Evolutionary conservation across 2,888 invertebrate genomes (phyloP).

Genomic region (Peribatodes rhomboidaria): DNA sequence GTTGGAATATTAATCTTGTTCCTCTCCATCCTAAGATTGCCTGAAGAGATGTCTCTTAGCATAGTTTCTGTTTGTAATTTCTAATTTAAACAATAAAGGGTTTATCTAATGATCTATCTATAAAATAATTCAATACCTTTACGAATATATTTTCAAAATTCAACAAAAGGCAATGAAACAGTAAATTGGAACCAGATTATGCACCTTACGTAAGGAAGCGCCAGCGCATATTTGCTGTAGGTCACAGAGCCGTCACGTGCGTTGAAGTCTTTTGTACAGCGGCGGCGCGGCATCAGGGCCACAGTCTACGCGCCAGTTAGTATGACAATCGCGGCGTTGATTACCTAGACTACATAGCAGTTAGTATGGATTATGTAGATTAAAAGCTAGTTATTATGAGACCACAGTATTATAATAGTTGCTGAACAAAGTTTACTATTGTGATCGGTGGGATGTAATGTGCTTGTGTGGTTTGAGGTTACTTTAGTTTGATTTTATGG

Average conservation of each 20-base stretch:
- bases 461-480: not conserved
- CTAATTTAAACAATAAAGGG: too few relatives aligned
- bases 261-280: conserved; percentile 40
- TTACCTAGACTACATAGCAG: not conserved
- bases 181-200: not conserved
- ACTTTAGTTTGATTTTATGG: not conserved
- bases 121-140: too few relatives aligned
- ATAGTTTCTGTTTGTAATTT: too few relatives aligned
- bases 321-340: not conserved
- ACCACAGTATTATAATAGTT: too few relatives aligned
- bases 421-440: not conserved
- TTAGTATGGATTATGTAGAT: not conserved
- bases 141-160: not conserved
- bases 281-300: not conserved
- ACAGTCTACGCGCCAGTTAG: conserved; percentile 2
- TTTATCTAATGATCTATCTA: too few relatives aligned
- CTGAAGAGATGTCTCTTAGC: too few relatives aligned
- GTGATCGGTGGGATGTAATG: not conserved
- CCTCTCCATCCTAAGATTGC: too few relatives aligned
- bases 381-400: too few relatives aligned
- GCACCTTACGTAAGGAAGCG: conserved; percentile 14
- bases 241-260: conserved; percentile 22
- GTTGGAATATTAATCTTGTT: too few relatives aligned
- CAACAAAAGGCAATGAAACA: not conserved
- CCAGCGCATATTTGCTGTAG: conserved; percentile 18